Evolutionary conservation across 2,888 invertebrate genomes (phyloP), one percentile per base, ranked within the genome.

Genomic region (Conistra vaccinii): DNA sequence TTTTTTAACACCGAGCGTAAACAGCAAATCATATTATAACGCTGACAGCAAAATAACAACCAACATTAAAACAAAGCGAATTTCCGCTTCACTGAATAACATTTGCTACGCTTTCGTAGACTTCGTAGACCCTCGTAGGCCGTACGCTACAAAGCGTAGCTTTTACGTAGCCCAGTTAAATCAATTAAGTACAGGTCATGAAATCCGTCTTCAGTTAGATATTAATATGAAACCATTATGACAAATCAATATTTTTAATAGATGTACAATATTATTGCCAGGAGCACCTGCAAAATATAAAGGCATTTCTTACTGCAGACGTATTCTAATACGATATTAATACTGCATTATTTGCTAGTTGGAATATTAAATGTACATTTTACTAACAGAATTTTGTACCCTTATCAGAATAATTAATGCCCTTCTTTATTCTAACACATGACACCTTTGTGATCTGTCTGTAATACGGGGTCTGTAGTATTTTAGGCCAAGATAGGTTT

Each of bases 51-150:
- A 55, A 29, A 39, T 17, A 73, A 61, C 42, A 53, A 60, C 45
- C 14, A 1, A 57, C 45, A 60, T 57, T 57, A 48, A n/a, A 55
- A 35, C 32, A 69, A 57, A 51, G 10, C 6, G 10, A 51, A 3
- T 63, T 61, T 12, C 5, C 26, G 39, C 55, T 45, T 48, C 48
- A 42, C 4, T 39, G 35, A 45, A 58, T 32, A 26, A 57, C 32
- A 35, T 57, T 62, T 69, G 81, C 81, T 81, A 76, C 76, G 66
- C 35, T 81, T 58, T 62, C 80, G 73, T 78, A 78, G 71, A 70
- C 55, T 14, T 42, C 71, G 66, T 78, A 77, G 70, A 35, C 42
- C 35, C 3, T 48, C 78, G 78, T 81, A 81, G 81, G 14, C 35
- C 20, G 65, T 6, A 9, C 14, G 72, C 72, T 82, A 80, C 83